Base-by-base conservation (phyloP, 1,140 invertebrate species). In the Melitaea cinxia region DNA sequence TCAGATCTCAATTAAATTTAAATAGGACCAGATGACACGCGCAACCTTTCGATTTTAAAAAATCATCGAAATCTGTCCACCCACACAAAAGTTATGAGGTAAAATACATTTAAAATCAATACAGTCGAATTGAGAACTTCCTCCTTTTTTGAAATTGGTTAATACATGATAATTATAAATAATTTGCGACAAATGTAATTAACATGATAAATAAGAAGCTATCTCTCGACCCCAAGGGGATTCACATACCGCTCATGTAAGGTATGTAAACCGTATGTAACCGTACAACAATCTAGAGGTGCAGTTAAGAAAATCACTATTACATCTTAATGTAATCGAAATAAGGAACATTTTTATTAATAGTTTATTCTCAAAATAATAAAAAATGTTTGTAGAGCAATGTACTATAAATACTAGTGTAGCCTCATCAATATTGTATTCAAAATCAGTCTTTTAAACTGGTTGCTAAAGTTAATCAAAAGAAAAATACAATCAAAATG, bases 221-320 rank as follows among this genome's bases (percentile, higher is more conserved):
- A 28, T 5, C 23, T 14, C n/a, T 14, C 9, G 35, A 37, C 35
- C 35, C 14, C 35, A 26, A 21, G 52, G 52, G 52, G 17, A 54
- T 26, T 52, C 15, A 52, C 50, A 23, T 21, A 26, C 24, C 6
- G 2, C 21, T 54, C n/a, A 15, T 35, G 52, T 54, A 37, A 26
- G 24, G 24, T 26, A 2, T 6, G 2, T 26, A 26, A n/a, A n/a
- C n/a, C n/a, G n/a, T n/a, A n/a, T n/a, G n/a, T n/a, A n/a, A n/a
- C n/a, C 24, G 24, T 6, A 26, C 24, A 26, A 26, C 24, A 26
- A 26, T 4, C 6, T 2, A 26, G 2, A 1, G 1, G 0, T 45
- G 5, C 17, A 19, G 6, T 45, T 45, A 1, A 21, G 2, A 2
- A 39, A 45, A 3, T 45, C 17, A 39, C 1, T 9, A 9, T 45